Conservation (phyloP, 2,888 invertebrate genomes). For the Zygaena filipendulae region DNA sequence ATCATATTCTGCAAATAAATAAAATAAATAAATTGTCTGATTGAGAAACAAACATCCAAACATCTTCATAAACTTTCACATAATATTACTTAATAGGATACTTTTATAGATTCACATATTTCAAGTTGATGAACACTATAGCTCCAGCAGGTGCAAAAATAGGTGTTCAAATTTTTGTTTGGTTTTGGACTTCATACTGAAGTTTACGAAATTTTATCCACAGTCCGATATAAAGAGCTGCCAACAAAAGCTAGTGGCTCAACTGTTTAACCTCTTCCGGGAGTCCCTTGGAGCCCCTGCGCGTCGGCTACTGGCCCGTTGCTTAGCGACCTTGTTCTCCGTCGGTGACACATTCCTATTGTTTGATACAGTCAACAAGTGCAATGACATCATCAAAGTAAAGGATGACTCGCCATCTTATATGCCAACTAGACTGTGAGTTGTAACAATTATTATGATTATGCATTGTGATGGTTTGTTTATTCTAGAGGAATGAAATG, state of each 20-base stretch:
- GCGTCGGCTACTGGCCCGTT: conserved; percentile 88
- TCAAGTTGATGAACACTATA: no score
- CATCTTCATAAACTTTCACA: no score
- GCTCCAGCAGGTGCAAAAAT: no score
- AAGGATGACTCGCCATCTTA: conserved; percentile 98
- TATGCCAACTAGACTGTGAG: conserved; percentile 93
- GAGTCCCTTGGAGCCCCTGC: conserved; percentile 95
- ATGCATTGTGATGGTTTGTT: background rate
- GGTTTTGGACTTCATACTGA: no score
- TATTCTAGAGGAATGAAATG: no score
- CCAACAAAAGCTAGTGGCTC: conserved; percentile 95
- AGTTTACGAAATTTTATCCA: conserved; percentile 29
- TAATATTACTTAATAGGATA: no score
- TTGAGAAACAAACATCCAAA: no score
- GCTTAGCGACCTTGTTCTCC: conserved; percentile 93
- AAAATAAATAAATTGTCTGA: no score
- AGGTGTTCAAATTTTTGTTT: no score
- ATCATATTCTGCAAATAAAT: no score
- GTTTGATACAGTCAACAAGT: conserved; percentile 97
- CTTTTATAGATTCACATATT: no score
- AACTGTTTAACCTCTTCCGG: conserved; percentile 89
- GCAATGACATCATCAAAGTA: conserved; percentile 96
- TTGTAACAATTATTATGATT: conserved; percentile 37
- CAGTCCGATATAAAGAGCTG: conserved; percentile 97
- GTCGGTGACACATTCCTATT: conserved; percentile 97